These are phyloP conservation scores for Epinephelus awoara DNA, from an alignment of 2,797 vertebrate species.

Conservation along the genomic window DNA sequence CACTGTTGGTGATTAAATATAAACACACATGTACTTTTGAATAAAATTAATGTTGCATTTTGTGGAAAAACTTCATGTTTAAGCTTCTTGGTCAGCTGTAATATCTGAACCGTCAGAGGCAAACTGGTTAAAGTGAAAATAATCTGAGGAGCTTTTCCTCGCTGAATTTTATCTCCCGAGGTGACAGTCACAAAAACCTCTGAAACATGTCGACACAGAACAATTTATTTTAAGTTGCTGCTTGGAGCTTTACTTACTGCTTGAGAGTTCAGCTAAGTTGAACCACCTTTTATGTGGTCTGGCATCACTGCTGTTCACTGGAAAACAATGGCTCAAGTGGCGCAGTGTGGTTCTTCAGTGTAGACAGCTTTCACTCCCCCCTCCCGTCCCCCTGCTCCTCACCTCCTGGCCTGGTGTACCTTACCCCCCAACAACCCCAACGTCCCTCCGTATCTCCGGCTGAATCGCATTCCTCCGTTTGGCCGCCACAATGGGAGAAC, in stretches of 20 bases:
- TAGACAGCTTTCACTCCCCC: neutral
- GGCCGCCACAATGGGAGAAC: constrained; percentile 81
- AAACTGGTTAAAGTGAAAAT: no score
- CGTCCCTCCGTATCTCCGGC: constrained; percentile 74
- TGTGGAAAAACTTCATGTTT: neutral
- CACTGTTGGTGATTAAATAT: neutral
- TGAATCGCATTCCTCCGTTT: constrained; percentile 83
- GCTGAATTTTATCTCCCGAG: no score
- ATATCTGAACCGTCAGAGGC: neutral
- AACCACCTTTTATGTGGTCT: neutral
- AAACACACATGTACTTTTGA: neutral
- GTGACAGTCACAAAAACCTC: no score
- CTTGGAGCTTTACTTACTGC: neutral
- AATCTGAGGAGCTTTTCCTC: no score
- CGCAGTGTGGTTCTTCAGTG: neutral
- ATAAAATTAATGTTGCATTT: neutral
- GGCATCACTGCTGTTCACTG: neutral
- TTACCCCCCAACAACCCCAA: constrained; percentile 52
- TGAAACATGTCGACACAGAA: neutral
- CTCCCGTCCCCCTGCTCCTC: constrained; percentile 5
- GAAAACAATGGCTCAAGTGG: neutral
- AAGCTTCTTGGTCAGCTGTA: neutral
- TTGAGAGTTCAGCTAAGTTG: neutral
- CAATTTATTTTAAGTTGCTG: neutral
- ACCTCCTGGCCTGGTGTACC: constrained; percentile 63